phyloP scores from a whole-genome alignment of 2,797 vertebrate species.

The Ispidina lecontei region DNA sequence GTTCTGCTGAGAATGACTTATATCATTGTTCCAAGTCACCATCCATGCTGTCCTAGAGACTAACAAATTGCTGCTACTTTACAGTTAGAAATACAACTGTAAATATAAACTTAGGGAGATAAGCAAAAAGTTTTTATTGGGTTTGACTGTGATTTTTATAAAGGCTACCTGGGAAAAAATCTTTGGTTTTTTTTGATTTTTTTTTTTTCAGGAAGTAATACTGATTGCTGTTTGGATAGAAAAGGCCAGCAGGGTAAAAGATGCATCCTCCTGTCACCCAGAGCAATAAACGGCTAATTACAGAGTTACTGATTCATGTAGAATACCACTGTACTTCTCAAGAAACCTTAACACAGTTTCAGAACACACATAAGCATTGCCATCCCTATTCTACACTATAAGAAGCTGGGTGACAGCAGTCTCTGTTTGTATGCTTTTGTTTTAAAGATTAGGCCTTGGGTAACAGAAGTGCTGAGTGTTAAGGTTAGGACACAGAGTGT shows the following conservation, averaged over 20 bases:
- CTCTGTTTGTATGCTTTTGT: neutral
- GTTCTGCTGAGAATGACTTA: neutral
- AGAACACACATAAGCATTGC: neutral
- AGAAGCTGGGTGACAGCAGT: neutral
- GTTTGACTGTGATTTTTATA: neutral
- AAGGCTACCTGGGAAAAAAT: neutral
- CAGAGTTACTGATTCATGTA: neutral
- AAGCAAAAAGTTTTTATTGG: neutral
- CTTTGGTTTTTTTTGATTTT: neutral
- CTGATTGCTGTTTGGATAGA: neutral
- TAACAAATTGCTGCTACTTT: neutral
- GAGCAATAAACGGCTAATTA: neutral
- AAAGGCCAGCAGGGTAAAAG: neutral
- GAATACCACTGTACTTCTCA: neutral
- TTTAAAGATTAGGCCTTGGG: neutral
- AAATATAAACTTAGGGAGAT: neutral
- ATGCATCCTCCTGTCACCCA: neutral
- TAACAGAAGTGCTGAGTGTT: neutral
- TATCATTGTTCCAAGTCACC: rapidly evolving
- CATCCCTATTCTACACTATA: neutral
- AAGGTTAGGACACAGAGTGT: neutral
- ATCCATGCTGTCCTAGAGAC: neutral
- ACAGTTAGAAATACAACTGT: neutral
- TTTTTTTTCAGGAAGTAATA: neutral
- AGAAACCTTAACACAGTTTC: neutral